Evolutionary conservation across 2,888 invertebrate genomes (phyloP), one percentile per base, ranked within the genome.

Genomic region (Drosophila limbata): DNA sequence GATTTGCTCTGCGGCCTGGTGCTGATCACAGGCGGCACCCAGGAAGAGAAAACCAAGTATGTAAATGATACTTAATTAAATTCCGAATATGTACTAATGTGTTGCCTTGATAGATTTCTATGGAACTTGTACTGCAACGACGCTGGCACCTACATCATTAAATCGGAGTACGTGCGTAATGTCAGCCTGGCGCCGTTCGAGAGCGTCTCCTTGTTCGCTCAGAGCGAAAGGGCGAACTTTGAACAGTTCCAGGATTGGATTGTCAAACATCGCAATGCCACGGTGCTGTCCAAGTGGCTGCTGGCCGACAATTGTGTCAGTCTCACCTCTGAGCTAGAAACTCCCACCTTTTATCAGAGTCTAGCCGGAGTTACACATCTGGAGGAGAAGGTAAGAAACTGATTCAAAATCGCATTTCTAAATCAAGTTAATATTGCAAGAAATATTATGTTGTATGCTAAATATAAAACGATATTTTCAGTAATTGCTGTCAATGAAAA

Each of bases 331-430:
- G 97, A 97, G 89, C 93, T 96, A 89, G 97, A 97, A 91, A 97
- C 97, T 1, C 96, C 96, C 0, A 98, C 98, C 0, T 98, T 98
- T 91, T 98, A 98, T 92, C 98, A 98, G 91, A 98, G 98, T 57
- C 93, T 98, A 69, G 97, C 98, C 42, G 98, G 98, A 35, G 98
- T 98, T 35, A 98, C 98, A 21, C 98, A 98, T 93, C 94, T 96
- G 61, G 96, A 96, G 80, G 96, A 96, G 81, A 94, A 95, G 92
- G 96, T 96, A 91, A 94, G 94, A 15, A 10, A 15, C 1, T 8
- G 1, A 15, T 25, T 13, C 11, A 25, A 15, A 3, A 15, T 2
- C 3, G 9, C 3, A 21, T 17, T 9, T 15, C 17, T 40, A 10
- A 15, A 9, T 35, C 35, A 13, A 4, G 13, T 35, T 19, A 10